Evolutionary conservation across 2,113 vertebrate genomes (phyloP), one percentile per base, ranked within the genome.

Genomic region (Stigmatopora nigra): DNA sequence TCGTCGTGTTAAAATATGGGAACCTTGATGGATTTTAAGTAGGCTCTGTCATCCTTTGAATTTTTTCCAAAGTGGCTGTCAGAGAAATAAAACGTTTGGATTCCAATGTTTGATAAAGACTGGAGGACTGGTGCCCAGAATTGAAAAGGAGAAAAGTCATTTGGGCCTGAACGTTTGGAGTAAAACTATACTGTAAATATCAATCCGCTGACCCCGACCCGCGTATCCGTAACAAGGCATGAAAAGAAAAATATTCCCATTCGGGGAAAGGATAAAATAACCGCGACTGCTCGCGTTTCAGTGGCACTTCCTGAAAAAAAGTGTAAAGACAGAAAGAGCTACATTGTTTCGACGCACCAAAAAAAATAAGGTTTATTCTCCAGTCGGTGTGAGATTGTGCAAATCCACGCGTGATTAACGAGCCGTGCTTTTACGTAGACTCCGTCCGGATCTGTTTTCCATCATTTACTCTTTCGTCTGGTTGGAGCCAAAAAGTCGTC

Each of bases 401-500:
- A 86, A 80, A 84, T 65, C 77, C 65, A 82, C 75, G 75, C 35
- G 52, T 75, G 70, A 84, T 79, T 75, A 78, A 65, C 69, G 47
- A 17, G 67, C 70, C 73, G 63, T 44, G 16, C 56, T 77, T 81
- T 79, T 55, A 79, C 51, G 61, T 57, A 58, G 46, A 36, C 45
- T 35, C 63, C 59, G 61, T 35, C 63, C 59, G 61, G 76, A 73
- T 80, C 63, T 31, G 51, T 71, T 75, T 72, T 82, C 65, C 61
- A 63, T 72, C 58, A 55, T 60, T 58, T 70, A 16, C 48, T 55
- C 14, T 65, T n/a, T 52, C 65, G 76, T 79, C 49, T 80, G 73
- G 82, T 84, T 82, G 67, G 71, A 41, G 65, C 64, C 75, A 69
- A 68, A 57, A 31, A 31, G 25, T 31, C 25, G 25, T 31, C 9